Evolutionary conservation across 1,140 invertebrate species (phyloP).

Genomic region (Holotrichia oblita): DNA sequence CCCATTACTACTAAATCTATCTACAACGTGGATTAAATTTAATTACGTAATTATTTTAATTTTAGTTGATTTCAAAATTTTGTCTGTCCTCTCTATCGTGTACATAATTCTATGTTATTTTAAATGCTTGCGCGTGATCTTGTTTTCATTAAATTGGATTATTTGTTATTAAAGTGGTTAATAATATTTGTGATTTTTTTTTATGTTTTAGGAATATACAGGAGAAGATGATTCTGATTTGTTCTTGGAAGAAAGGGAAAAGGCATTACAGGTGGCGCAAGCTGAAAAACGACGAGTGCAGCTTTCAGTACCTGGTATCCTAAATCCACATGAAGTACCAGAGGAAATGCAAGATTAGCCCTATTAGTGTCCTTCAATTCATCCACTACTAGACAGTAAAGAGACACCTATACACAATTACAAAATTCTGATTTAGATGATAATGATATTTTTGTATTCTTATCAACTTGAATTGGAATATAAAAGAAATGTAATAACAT

Average conservation of each 20-base stretch:
- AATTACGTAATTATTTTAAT: no score
- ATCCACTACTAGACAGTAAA: slow-evolving; percentile 33
- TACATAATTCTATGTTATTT: no score
- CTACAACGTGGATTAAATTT: no score
- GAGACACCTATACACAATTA: slow-evolving; percentile 26
- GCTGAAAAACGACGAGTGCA: slow-evolving; percentile 93
- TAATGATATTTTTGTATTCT: slow-evolving; percentile 46
- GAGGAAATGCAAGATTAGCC: slow-evolving; percentile 97
- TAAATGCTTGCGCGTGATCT: no score
- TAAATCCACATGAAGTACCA: slow-evolving; percentile 96
- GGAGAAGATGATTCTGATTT: slow-evolving; percentile 98
- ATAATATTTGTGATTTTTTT: background rate
- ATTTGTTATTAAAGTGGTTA: no score
- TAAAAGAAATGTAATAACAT: slow-evolving; percentile 22
- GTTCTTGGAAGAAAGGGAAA: slow-evolving; percentile 95
- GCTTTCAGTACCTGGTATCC: slow-evolving; percentile 93
- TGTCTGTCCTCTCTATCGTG: no score
- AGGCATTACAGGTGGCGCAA: slow-evolving; percentile 86
- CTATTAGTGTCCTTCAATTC: slow-evolving; percentile 39
- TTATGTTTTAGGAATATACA: slow-evolving; percentile 91
- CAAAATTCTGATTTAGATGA: slow-evolving; percentile 45
- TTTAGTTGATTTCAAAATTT: no score
- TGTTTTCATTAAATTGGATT: no score
- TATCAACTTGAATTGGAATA: slow-evolving; percentile 44
- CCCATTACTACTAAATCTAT: no score